These are phyloP conservation scores for Prionailurus bengalensis DNA, from an alignment of 2,113 vertebrate species.

Conservation along the genomic window DNA sequence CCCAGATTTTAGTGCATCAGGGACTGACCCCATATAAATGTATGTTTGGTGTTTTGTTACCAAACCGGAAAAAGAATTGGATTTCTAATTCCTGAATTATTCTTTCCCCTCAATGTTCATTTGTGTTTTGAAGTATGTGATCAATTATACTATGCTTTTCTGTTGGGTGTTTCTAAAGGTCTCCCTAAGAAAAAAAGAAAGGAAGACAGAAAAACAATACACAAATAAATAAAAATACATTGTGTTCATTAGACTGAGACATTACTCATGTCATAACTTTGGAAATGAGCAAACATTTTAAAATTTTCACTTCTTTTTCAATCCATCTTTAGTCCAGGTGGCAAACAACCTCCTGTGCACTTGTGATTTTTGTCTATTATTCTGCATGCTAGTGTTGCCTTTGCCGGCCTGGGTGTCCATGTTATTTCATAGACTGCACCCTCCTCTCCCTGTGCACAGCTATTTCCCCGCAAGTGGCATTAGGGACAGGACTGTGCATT, in stretches of 20 bases:
- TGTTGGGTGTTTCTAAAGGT: slow-evolving; percentile 11
- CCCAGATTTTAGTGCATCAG: accelerated
- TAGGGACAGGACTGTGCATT: not conserved
- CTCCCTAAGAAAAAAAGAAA: not conserved
- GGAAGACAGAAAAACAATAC: slow-evolving; percentile 1
- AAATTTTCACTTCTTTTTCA: slow-evolving; percentile 19
- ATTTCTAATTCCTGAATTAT: slow-evolving; percentile 61
- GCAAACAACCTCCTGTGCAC: not conserved
- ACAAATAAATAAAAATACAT: slow-evolving; percentile 55
- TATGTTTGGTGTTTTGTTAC: not conserved
- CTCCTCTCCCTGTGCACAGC: not conserved
- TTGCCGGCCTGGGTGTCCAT: not conserved
- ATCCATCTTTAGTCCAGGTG: not conserved
- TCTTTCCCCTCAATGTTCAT: not conserved
- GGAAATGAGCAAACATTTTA: not conserved
- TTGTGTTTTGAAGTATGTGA: slow-evolving; percentile 1
- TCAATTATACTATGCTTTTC: slow-evolving; percentile 29
- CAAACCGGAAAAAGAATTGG: not conserved
- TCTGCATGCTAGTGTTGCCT: not conserved
- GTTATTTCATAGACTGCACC: not conserved
- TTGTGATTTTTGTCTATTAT: not conserved
- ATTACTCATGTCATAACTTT: slow-evolving; percentile 23
- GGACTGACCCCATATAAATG: not conserved
- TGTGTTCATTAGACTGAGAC: not conserved
- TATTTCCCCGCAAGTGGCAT: not conserved